phyloP scores from a whole-genome alignment of 2,113 vertebrate genomes.

The Lipophrys pholis region DNA sequence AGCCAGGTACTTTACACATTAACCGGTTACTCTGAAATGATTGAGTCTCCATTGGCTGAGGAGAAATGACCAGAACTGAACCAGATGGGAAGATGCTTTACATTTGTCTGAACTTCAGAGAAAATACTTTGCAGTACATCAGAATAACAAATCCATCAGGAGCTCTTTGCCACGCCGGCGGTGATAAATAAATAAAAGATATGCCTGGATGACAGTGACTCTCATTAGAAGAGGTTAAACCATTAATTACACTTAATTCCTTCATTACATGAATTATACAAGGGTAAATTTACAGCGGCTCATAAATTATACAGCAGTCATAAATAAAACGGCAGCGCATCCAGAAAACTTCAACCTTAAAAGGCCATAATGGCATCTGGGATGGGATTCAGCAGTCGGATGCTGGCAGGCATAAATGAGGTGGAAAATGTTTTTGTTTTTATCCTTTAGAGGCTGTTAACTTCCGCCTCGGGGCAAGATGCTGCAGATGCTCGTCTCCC shows the following conservation, averaged over 20 bases:
- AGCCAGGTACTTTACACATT: too few relatives aligned
- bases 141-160: not conserved
- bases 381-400: not conserved
- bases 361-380: slow-evolving; percentile 4
- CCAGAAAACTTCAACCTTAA: not conserved
- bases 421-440: slow-evolving; percentile 44
- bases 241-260: slow-evolving; percentile 43
- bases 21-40: too few relatives aligned
- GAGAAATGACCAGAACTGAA: too few relatives aligned
- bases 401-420: slow-evolving; percentile 24
- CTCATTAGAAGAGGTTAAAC: slow-evolving; percentile 32
- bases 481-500: slow-evolving; percentile 17
- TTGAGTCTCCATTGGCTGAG: too few relatives aligned
- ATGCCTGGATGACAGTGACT: slow-evolving; percentile 30
- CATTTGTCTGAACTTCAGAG: too few relatives aligned
- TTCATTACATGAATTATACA: slow-evolving; percentile 40
- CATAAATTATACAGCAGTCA: slow-evolving; percentile 37
- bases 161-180: not conserved
- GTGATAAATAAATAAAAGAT: slow-evolving; percentile 41
- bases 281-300: not conserved
- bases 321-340: slow-evolving; percentile 12
- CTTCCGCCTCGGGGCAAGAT: slow-evolving; percentile 12
- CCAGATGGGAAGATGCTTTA: too few relatives aligned
- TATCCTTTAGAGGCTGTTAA: slow-evolving; percentile 27
- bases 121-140: not conserved